These are phyloP conservation scores for Semnornis frantzii DNA, from an alignment of 2,113 vertebrate genomes.

Conservation along the genomic window DNA sequence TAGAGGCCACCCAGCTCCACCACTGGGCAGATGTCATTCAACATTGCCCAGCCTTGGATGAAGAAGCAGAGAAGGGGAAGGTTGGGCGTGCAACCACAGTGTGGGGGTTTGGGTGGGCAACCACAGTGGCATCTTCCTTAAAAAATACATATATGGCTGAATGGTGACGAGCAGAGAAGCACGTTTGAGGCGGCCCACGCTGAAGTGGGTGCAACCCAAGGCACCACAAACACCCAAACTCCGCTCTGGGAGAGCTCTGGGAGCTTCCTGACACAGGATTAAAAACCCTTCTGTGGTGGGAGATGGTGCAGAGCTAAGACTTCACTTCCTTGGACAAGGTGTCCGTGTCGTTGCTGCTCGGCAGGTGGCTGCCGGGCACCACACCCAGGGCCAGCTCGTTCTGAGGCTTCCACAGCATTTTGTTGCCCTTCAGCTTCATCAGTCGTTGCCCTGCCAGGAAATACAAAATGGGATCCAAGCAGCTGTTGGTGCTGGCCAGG, in stretches of 20 bases:
- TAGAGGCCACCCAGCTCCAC: neutral
- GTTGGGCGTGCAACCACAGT: neutral
- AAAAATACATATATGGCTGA: neutral
- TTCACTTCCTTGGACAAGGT: slow-evolving; percentile 29
- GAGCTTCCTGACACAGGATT: neutral
- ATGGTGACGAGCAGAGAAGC: neutral
- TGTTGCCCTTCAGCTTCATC: slow-evolving; percentile 66
- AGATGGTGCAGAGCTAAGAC: neutral
- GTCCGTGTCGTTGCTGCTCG: neutral
- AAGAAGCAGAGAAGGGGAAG: neutral
- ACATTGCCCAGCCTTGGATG: fast-evolving
- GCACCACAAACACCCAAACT: neutral
- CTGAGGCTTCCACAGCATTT: neutral
- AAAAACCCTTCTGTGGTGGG: fast-evolving
- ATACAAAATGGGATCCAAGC: slow-evolving; percentile 93
- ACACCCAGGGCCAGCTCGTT: neutral
- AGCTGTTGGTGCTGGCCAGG: slow-evolving; percentile 93
- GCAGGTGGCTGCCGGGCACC: neutral
- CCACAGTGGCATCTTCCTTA: neutral
- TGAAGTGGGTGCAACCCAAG: neutral
- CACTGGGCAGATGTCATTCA: neutral
- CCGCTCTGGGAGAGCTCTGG: neutral
- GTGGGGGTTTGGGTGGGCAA: neutral
- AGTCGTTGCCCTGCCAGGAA: slow-evolving; percentile 91
- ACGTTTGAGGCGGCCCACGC: fast-evolving